Percentiles rank a stretch among this genome's conserved stretches.
Evolutionary conservation across 2,888 invertebrate species (phyloP).

Genomic region (Hirtodrosophila alboralis): DNA sequence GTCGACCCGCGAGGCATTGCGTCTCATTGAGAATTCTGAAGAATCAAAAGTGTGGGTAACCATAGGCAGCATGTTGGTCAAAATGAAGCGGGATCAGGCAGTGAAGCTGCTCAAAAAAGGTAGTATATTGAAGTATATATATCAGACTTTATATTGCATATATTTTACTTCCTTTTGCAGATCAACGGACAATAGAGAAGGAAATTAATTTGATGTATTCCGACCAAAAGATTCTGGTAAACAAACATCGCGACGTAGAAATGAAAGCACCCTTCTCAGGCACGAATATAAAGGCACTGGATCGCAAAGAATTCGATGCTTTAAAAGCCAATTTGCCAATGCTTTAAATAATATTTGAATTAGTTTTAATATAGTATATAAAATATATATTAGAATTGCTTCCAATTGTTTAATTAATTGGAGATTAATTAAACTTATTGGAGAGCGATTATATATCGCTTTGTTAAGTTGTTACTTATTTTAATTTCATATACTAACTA

Average conservation of each 20-base stretch:
- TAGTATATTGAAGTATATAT: conserved; percentile 38
- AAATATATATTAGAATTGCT: conserved; percentile 3
- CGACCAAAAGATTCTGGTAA: conserved; percentile 82
- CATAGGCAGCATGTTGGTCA: conserved; percentile 82
- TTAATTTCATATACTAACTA: too few relatives aligned
- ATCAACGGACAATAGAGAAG: conserved; percentile 80
- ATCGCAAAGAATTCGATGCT: conserved; percentile 79
- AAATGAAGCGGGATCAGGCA: conserved; percentile 76
- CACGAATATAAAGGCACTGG: conserved; percentile 81
- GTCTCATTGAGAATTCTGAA: conserved; percentile 75
- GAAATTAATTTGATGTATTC: conserved; percentile 83
- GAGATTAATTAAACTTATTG: too few relatives aligned
- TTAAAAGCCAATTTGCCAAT: conserved; percentile 81
- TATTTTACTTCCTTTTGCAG: conserved; percentile 52
- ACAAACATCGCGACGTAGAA: conserved; percentile 83
- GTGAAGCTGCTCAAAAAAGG: conserved; percentile 81
- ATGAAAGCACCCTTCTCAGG: conserved; percentile 80
- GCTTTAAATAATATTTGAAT: conserved; percentile 44
- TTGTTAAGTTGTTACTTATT: too few relatives aligned
- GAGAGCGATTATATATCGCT: too few relatives aligned
- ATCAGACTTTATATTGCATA: background rate
- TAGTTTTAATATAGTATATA: conserved; percentile 2
- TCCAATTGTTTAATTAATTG: too few relatives aligned
- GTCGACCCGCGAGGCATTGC: conserved; percentile 80
- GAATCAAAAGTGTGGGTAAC: conserved; percentile 83